These are phyloP conservation scores for Dicyrtoma fusca DNA, from an alignment of 2,888 invertebrate species.

Conservation along the genomic window DNA sequence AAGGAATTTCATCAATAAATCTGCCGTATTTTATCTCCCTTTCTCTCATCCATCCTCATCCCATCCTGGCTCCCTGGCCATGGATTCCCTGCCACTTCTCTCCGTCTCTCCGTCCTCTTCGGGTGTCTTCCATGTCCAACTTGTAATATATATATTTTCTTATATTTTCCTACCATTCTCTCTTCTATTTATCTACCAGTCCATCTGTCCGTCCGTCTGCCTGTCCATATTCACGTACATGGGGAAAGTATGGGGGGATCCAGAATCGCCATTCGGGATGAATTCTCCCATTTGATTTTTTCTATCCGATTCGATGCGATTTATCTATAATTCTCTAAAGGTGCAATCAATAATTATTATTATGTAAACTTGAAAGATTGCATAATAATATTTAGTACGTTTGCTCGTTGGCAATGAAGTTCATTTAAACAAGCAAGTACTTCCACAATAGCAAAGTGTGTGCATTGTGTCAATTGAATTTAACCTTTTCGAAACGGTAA, in stretches of 20 bases:
- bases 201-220: background rate
- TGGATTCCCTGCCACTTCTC: background rate
- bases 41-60: conserved; percentile 22
- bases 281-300: too few relatives aligned
- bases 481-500: too few relatives aligned
- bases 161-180: background rate
- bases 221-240: background rate
- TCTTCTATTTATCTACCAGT: background rate
- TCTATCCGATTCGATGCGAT: too few relatives aligned
- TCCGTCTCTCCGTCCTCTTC: conserved; percentile 3
- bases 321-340: too few relatives aligned
- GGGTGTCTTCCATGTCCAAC: background rate
- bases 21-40: conserved; percentile 55
- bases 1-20: conserved; percentile 58
- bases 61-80: background rate
- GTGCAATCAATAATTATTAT: too few relatives aligned
- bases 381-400: too few relatives aligned
- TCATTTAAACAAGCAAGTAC: too few relatives aligned
- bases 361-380: too few relatives aligned
- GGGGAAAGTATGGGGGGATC: background rate
- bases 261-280: background rate
- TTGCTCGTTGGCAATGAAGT: too few relatives aligned
- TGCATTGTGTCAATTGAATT: too few relatives aligned
- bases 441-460: too few relatives aligned
- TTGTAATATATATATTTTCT: too few relatives aligned